A percentile compares a stretch with the other conserved stretches of the same genome.
These are phyloP conservation scores for Mirounga angustirostris DNA, from an alignment of 2,113 vertebrate genomes.

Conservation along the genomic window DNA sequence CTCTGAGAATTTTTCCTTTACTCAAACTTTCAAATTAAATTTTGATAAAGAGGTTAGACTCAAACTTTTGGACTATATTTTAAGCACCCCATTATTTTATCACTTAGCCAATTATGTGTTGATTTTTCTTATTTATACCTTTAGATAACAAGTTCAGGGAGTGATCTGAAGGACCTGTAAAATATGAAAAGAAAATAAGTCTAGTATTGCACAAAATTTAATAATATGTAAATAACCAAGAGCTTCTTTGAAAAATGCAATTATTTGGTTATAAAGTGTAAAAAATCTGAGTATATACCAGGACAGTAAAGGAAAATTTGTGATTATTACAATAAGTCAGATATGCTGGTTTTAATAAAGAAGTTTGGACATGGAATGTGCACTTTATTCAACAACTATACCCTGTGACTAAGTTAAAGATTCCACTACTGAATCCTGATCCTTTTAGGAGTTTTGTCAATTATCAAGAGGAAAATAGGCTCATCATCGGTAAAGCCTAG, in stretches of 20 bases:
- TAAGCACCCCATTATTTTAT: not conserved
- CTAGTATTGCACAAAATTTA: not conserved
- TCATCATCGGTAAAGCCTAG: not conserved
- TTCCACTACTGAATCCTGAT: not conserved
- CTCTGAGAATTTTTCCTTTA: not conserved
- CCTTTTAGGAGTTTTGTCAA: not conserved
- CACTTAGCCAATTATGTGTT: not conserved
- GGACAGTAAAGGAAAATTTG: not conserved
- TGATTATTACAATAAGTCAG: not conserved
- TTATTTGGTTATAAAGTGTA: not conserved
- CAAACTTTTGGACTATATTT: not conserved
- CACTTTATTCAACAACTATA: not conserved
- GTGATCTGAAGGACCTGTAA: not conserved
- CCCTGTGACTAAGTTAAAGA: not conserved
- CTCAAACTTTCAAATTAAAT: not conserved
- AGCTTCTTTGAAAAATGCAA: not conserved
- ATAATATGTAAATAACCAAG: not conserved
- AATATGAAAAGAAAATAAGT: slow-evolving; percentile 8
- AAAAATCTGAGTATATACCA: not conserved
- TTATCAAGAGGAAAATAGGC: not conserved
- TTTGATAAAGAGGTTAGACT: not conserved
- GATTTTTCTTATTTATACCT: not conserved
- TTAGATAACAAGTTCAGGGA: not conserved
- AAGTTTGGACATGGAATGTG: not conserved
- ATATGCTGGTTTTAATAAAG: not conserved